These are phyloP conservation scores for Rhagonycha lutea DNA, from an alignment of 2,888 invertebrate species.

Conservation along the genomic window DNA sequence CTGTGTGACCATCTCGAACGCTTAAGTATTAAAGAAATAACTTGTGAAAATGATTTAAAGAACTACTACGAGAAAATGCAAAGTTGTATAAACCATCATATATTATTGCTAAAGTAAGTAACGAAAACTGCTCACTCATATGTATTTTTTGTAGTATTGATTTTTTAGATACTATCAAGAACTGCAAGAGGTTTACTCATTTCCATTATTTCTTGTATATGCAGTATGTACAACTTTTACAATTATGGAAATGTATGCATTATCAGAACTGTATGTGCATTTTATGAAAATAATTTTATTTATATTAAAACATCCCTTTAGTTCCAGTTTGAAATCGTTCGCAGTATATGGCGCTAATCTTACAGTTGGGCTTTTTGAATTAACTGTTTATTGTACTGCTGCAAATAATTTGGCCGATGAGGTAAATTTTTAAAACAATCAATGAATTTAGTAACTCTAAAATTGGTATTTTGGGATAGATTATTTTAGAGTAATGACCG, in stretches of 20 bases:
- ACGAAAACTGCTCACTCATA: too few relatives aligned
- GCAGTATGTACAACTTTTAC: neutral
- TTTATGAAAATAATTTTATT: neutral
- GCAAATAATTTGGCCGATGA: neutral
- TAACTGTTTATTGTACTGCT: neutral
- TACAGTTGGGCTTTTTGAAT: neutral
- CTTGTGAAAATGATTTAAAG: neutral
- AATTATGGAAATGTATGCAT: neutral
- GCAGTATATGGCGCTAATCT: neutral
- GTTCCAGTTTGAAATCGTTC: neutral
- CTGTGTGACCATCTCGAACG: neutral
- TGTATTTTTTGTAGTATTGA: too few relatives aligned
- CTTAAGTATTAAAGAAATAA: neutral
- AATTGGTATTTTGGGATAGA: too few relatives aligned
- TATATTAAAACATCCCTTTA: neutral
- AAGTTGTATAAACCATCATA: neutral
- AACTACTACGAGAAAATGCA: neutral
- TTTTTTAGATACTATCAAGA: neutral
- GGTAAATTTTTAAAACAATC: too few relatives aligned
- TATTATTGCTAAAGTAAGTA: neutral
- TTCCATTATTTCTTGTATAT: neutral
- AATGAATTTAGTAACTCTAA: too few relatives aligned
- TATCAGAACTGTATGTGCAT: neutral
- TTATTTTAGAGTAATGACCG: too few relatives aligned
- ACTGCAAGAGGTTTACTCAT: neutral